Conservation (phyloP, 2,797 vertebrate species). For the Cynopterus sphinx region DNA sequence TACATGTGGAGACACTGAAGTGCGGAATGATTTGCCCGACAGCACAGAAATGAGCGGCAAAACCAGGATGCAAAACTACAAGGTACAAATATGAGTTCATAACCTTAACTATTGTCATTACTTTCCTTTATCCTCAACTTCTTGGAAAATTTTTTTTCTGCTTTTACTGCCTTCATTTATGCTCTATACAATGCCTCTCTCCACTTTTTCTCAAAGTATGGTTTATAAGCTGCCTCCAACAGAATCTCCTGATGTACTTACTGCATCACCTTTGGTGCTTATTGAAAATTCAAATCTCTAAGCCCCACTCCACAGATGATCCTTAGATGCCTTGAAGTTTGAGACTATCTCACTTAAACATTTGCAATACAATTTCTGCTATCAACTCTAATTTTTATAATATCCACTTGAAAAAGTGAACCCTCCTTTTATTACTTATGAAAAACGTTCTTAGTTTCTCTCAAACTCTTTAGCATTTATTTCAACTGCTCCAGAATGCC, state of each 20-base stretch:
- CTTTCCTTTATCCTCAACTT: background rate
- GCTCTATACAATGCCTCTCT: background rate
- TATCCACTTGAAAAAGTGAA: background rate
- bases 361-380: background rate
- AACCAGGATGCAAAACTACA: background rate
- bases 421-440: background rate
- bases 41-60: background rate
- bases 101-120: background rate
- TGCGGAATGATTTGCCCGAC: background rate
- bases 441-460: background rate
- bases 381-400: background rate
- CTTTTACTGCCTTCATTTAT: background rate
- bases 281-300: background rate
- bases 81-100: background rate
- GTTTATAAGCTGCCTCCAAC: background rate
- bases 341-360: background rate
- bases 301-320: background rate
- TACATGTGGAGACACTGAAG: background rate
- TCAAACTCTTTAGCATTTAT: background rate
- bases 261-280: background rate
- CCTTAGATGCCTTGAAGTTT: background rate
- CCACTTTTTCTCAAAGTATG: background rate
- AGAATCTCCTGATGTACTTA: too few species aligned
- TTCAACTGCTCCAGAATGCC: background rate
- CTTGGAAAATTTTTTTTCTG: background rate